phyloP scores from a whole-genome alignment of 2,888 invertebrate species.

The Mayetiola destructor region DNA sequence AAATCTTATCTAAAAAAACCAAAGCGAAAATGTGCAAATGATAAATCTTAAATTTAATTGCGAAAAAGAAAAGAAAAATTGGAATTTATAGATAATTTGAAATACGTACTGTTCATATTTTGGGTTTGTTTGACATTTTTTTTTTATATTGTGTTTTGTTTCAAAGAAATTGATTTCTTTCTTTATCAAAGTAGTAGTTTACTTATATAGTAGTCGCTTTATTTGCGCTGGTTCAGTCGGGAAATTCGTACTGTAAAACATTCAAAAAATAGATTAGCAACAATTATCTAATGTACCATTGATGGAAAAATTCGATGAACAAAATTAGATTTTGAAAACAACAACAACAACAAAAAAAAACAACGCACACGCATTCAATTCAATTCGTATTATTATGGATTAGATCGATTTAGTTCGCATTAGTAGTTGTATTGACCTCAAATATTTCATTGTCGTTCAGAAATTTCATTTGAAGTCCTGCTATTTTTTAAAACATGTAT shows the following conservation, averaged over 20 bases:
- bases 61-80: background rate
- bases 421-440: too few relatives aligned
- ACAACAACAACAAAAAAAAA: conserved; percentile 11
- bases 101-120: conserved; percentile 20
- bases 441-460: too few relatives aligned
- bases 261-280: conserved; percentile 17
- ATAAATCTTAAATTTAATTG: too few relatives aligned
- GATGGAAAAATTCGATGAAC: conserved; percentile 6
- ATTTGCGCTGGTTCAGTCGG: conserved; percentile 63
- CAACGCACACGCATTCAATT: background rate
- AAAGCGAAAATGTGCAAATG: too few relatives aligned
- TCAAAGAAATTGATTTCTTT: too few relatives aligned
- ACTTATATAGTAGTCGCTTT: conserved; percentile 22
- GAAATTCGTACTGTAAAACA: conserved; percentile 79
- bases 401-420: too few relatives aligned
- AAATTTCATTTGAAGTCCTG: too few relatives aligned
- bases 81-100: background rate
- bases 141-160: conserved; percentile 15
- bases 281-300: conserved; percentile 7
- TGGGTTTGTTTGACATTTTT: too few relatives aligned
- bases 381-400: too few relatives aligned
- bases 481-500: too few relatives aligned
- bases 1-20: too few relatives aligned
- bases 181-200: too few relatives aligned
- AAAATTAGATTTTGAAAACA: conserved; percentile 22